phyloP scores from a whole-genome alignment of 2,797 vertebrate genomes.

The Discoglossus pictus region DNA sequence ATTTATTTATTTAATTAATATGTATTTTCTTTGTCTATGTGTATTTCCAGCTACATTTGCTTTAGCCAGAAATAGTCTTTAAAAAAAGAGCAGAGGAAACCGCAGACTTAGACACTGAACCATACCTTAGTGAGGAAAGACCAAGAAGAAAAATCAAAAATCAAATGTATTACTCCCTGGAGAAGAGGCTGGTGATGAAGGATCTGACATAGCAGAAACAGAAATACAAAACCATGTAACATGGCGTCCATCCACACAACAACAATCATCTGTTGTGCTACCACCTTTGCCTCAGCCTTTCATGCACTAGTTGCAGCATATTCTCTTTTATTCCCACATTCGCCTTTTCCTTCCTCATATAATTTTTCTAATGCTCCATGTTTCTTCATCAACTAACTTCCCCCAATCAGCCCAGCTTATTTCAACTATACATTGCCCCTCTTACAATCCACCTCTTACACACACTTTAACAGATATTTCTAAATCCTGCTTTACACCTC shows the following conservation, averaged over 20 bases:
- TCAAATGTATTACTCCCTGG: not conserved
- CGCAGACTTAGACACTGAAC: conserved; percentile 6
- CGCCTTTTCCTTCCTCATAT: conserved; percentile 3
- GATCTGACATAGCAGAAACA: conserved; percentile 6
- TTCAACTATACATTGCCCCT: not conserved
- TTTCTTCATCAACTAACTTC: conserved; percentile 12
- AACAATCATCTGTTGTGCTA: conserved; percentile 7
- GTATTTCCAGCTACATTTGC: no score
- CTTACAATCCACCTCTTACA: conserved; percentile 8
- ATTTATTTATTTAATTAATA: no score
- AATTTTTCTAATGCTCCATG: conserved; percentile 15
- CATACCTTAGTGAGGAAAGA: no score
- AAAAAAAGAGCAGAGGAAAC: no score
- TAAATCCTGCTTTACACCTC: no score
- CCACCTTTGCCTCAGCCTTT: conserved; percentile 13
- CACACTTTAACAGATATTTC: conserved; percentile 2
- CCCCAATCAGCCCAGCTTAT: conserved; percentile 2
- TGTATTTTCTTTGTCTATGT: no score
- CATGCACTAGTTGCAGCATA: conserved; percentile 8
- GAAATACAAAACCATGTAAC: conserved; percentile 7
- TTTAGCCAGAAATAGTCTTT: no score
- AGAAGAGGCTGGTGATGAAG: conserved; percentile 15
- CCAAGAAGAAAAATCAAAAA: conserved; percentile 6
- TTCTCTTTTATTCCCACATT: conserved; percentile 9
- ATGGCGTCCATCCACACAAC: conserved; percentile 1